Conservation (phyloP, 2,797 vertebrate genomes). For the Astyanax mexicanus region DNA sequence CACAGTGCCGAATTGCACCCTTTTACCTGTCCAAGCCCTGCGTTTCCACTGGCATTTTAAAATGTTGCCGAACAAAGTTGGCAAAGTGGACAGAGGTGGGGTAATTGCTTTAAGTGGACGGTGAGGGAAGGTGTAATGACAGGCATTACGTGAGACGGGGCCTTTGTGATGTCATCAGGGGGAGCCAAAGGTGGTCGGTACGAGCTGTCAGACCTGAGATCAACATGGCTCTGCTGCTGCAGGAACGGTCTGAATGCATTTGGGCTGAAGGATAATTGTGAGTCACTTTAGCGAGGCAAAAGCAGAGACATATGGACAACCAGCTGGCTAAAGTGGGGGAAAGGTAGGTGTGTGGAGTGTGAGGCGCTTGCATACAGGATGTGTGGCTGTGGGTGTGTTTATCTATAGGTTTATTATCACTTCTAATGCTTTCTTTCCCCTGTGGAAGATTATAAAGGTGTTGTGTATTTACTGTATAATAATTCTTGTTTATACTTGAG, state of each 20-base stretch:
- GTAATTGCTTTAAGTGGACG: conserved; percentile 38
- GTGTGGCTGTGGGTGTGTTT: neutral
- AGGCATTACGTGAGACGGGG: conserved; percentile 40
- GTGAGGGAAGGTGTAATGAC: conserved; percentile 48
- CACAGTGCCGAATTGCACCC: neutral
- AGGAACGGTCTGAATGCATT: neutral
- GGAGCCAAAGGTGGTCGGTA: conserved; percentile 31
- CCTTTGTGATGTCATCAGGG: conserved; percentile 33
- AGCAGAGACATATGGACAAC: conserved; percentile 13
- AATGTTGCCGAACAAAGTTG: neutral
- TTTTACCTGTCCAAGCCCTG: neutral
- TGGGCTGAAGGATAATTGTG: conserved; percentile 4
- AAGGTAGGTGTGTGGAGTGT: conserved; percentile 11
- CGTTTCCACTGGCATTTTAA: conserved; percentile 13
- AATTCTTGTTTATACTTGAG: too few species aligned
- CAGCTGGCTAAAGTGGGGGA: conserved; percentile 10
- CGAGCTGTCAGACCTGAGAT: conserved; percentile 54
- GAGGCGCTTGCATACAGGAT: neutral
- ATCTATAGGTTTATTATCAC: neutral
- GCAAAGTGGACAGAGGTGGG: conserved; percentile 13
- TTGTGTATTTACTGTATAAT: too few species aligned
- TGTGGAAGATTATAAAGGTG: too few species aligned
- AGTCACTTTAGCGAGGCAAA: neutral
- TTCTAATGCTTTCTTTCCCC: too few species aligned
- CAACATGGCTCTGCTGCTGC: conserved; percentile 8